These are phyloP conservation scores for Sabatieria punctata DNA, from an alignment of 2,888 invertebrate genomes.

Conservation along the genomic window DNA sequence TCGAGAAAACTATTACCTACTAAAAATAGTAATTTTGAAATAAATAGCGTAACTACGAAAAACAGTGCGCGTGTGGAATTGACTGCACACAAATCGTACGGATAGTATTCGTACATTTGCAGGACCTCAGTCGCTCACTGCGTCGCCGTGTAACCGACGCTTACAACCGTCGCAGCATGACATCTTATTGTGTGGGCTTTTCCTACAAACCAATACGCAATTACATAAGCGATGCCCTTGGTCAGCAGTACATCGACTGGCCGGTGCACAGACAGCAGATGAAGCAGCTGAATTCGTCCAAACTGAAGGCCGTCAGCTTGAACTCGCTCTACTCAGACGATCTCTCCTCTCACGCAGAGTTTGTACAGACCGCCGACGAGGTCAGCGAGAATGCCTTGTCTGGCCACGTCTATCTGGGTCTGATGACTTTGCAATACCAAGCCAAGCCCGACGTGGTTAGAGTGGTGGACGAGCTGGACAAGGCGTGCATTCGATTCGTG, in stretches of 20 bases:
- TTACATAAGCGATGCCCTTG: slow-evolving; percentile 13
- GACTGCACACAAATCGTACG: no score
- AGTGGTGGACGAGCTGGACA: slow-evolving; percentile 34
- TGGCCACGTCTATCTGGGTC: slow-evolving; percentile 76
- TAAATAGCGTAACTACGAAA: no score
- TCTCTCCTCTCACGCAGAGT: neutral
- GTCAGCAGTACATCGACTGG: slow-evolving; percentile 13
- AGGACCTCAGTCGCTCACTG: slow-evolving; percentile 9
- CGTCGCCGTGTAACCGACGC: slow-evolving; percentile 47
- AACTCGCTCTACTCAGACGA: slow-evolving; percentile 2
- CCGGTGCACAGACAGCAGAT: slow-evolving; percentile 14
- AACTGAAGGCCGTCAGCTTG: neutral
- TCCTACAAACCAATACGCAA: slow-evolving; percentile 61
- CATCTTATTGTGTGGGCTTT: slow-evolving; percentile 91
- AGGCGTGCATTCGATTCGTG: slow-evolving; percentile 78
- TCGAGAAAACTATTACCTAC: no score
- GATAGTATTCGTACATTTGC: no score
- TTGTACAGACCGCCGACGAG: neutral
- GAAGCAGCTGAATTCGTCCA: neutral
- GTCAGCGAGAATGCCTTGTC: neutral
- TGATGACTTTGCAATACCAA: slow-evolving; percentile 98
- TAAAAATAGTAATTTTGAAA: no score
- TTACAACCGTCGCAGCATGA: slow-evolving; percentile 84
- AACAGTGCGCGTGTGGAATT: no score
- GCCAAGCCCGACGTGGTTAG: slow-evolving; percentile 36